These are phyloP conservation scores for Microtus pennsylvanicus DNA, from an alignment of 2,113 vertebrate species.

Conservation along the genomic window DNA sequence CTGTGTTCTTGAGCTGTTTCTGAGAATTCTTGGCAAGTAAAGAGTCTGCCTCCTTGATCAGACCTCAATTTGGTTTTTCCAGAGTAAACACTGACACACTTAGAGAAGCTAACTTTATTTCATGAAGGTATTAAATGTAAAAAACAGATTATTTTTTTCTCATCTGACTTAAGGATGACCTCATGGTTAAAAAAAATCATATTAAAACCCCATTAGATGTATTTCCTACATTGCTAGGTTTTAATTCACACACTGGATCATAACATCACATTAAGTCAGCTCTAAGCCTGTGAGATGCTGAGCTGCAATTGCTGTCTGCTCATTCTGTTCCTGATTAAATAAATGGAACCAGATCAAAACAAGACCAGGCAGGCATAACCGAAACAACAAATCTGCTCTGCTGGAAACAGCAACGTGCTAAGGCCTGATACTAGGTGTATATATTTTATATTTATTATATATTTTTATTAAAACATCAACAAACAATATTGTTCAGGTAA, in stretches of 20 bases:
- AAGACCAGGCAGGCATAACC: slow-evolving; percentile 21
- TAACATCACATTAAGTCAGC: background rate
- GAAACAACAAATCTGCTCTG: slow-evolving; percentile 10
- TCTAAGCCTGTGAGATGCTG: background rate
- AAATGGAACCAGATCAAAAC: slow-evolving; percentile 6
- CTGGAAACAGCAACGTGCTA: background rate
- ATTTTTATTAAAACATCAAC: background rate
- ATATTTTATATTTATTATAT: too few relatives aligned
- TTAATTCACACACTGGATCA: background rate
- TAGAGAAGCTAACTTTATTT: background rate
- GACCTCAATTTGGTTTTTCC: background rate
- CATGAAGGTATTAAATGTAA: background rate
- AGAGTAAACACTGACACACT: background rate
- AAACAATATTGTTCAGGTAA: background rate
- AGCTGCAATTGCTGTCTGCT: background rate
- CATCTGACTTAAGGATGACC: background rate
- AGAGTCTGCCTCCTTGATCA: background rate
- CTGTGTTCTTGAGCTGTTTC: background rate
- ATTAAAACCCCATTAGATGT: background rate
- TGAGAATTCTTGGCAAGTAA: background rate
- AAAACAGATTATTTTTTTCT: background rate
- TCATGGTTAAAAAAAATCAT: background rate
- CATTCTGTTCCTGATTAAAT: slow-evolving; percentile 3
- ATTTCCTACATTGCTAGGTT: background rate
- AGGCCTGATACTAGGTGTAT: background rate